A percentile compares a stretch with the other conserved stretches of the same genome.
These are phyloP conservation scores for Echinometra lucunter DNA, from an alignment of 53 echinoderm and acorn worm genomes.

Conservation along the genomic window DNA sequence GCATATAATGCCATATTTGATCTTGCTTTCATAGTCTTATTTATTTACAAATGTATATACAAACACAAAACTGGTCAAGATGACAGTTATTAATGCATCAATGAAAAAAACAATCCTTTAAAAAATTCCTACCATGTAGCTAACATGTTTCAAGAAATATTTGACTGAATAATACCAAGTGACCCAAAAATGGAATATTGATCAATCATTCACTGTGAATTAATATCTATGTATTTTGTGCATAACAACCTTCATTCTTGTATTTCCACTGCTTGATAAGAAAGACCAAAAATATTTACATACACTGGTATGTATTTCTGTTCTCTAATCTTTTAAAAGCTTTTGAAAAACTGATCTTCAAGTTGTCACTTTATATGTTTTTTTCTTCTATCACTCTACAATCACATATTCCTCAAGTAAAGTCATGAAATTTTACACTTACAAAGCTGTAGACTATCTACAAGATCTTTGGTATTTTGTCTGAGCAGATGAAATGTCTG, in stretches of 20 bases:
- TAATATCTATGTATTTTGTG: too few relatives aligned
- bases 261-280: background rate
- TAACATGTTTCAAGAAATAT: background rate
- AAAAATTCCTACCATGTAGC: background rate
- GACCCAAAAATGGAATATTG: background rate
- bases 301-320: background rate
- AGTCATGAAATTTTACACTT: background rate
- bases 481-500: background rate
- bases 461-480: background rate
- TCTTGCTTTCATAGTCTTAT: background rate
- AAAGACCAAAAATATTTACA: background rate
- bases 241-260: background rate
- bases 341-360: too few relatives aligned
- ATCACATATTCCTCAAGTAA: background rate
- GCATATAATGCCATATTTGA: background rate
- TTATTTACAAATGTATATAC: background rate
- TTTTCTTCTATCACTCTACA: too few relatives aligned
- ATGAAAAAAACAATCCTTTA: too few relatives aligned
- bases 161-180: background rate
- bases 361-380: too few relatives aligned
- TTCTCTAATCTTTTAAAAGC: background rate
- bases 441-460: background rate
- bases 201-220: background rate
- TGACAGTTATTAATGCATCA: too few relatives aligned
- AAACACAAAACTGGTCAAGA: too few relatives aligned